phyloP scores from a whole-genome alignment of 2,113 vertebrate genomes.

The Antidorcas marsupialis region DNA sequence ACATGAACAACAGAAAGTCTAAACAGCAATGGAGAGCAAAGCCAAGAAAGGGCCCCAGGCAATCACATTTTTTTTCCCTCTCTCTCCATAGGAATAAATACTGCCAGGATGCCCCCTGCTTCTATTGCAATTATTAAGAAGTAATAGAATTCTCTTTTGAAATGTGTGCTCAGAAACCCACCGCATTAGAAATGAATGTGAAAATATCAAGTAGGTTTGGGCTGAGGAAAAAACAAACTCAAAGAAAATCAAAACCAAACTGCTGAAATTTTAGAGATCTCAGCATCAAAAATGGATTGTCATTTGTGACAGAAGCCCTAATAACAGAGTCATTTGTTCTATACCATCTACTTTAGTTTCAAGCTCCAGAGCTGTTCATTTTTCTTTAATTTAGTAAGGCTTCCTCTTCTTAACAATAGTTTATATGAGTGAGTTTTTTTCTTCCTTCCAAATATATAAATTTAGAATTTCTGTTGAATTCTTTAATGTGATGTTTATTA shows the following conservation, averaged over 20 bases:
- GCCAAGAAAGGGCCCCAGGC: neutral
- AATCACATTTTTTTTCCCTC: neutral
- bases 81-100: neutral
- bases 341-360: neutral
- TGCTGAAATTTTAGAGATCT: neutral
- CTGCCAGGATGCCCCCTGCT: neutral
- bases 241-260: constrained; percentile 30
- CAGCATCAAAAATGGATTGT: neutral
- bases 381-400: neutral
- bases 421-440: neutral
- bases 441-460: neutral
- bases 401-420: neutral
- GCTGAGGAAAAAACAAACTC: constrained; percentile 3
- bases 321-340: neutral
- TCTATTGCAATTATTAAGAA: neutral
- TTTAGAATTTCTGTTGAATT: neutral
- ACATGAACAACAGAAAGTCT: neutral
- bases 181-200: neutral
- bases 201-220: neutral
- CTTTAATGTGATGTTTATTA: constrained; percentile 18
- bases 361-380: neutral
- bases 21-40: neutral
- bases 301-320: neutral
- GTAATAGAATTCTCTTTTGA: neutral
- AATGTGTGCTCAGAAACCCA: neutral